Conservation (phyloP, 2,888 invertebrate species). For the Drosophila tripunctata region DNA sequence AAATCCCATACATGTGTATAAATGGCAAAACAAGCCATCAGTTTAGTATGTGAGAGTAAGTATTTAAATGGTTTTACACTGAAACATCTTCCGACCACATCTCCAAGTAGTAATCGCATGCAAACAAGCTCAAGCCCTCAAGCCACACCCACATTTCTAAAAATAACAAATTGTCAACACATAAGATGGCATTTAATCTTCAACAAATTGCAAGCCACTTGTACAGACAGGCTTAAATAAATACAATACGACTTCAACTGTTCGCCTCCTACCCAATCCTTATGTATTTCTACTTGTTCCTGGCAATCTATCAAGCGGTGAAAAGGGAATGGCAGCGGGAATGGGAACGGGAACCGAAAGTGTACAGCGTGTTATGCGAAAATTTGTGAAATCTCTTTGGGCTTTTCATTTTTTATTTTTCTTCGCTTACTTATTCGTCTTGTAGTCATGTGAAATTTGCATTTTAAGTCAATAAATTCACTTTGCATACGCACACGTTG, state of each 20-base stretch:
- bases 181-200: constrained; percentile 78
- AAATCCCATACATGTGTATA: not conserved
- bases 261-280: constrained; percentile 6
- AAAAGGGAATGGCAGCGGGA: too few relatives aligned
- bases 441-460: constrained; percentile 78
- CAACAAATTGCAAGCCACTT: constrained; percentile 78
- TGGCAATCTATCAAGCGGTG: constrained; percentile 70
- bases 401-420: constrained; percentile 18
- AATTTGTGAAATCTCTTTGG: constrained; percentile 74
- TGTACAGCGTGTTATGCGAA: constrained; percentile 68
- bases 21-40: constrained; percentile 3
- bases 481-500: constrained; percentile 79
- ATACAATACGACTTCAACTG: constrained; percentile 55
- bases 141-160: constrained; percentile 44
- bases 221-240: constrained; percentile 76
- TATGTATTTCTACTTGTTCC: constrained; percentile 7
- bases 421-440: constrained; percentile 10
- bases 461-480: constrained; percentile 84
- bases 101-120: constrained; percentile 29
- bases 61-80: constrained; percentile 28
- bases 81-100: not conserved
- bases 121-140: constrained; percentile 42
- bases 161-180: constrained; percentile 78
- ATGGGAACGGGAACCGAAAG: too few relatives aligned
- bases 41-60: not conserved